phyloP scores from a whole-genome alignment of 2,797 vertebrate genomes.

The Ispidina lecontei region DNA sequence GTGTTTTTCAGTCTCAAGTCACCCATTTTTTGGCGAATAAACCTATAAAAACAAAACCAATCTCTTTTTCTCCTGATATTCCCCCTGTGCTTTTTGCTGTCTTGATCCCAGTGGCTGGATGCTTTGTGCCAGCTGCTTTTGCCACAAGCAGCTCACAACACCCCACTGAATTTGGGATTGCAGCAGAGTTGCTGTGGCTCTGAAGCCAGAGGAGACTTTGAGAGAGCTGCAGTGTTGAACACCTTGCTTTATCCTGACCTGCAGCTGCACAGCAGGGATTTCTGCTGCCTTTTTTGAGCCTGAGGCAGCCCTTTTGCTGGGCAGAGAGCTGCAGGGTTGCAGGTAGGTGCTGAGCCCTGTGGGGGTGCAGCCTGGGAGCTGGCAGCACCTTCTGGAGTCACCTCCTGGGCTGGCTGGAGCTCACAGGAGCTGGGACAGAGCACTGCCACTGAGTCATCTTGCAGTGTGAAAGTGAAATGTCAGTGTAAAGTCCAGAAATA shows the following conservation, averaged over 20 bases:
- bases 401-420: neutral
- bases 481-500: conserved; percentile 68
- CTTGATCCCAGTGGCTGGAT: neutral
- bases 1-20: conserved; percentile 46
- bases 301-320: neutral
- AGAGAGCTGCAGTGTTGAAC: neutral
- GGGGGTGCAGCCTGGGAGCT: neutral
- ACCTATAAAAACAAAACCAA: conserved; percentile 36
- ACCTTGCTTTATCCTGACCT: neutral
- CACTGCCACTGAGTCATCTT: neutral
- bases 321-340: neutral
- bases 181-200: neutral
- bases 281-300: neutral
- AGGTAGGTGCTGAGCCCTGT: neutral
- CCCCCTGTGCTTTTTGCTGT: neutral
- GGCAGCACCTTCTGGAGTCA: neutral
- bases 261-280: neutral
- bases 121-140: neutral
- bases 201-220: neutral
- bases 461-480: conserved; percentile 42
- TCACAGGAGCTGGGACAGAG: neutral
- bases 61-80: neutral
- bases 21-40: conserved; percentile 27
- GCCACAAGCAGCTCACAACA: neutral
- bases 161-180: neutral